Evolutionary conservation across 2,888 invertebrate genomes (phyloP), one percentile per base, ranked within the genome.

Genomic region (Hydriomena furcata): DNA sequence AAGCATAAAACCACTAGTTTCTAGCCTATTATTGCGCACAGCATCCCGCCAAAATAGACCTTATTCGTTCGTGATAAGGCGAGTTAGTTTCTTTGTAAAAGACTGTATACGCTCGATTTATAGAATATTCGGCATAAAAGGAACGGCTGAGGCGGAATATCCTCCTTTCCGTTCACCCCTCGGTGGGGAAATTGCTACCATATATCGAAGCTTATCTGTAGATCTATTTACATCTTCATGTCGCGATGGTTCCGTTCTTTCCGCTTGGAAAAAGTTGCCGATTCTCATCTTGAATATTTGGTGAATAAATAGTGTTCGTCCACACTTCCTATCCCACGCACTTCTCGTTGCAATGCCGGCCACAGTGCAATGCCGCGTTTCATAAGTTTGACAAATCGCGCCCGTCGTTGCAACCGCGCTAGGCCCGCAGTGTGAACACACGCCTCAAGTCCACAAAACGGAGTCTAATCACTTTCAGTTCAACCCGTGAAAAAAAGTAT

Each of bases 131-230:
- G 68, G 65, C 54, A 58, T 63, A 69, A 82, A 79, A 68, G 69
- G 63, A 77, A 76, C 66, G 72, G 67, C 60, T 71, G 63, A 68
- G 58, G 68, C 68, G 71, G 62, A 70, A 68, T 76, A 44, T 50
- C 73, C 72, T 68, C 66, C 68, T 77, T 79, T 76, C 81, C 80
- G 78, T 78, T 83, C 79, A 71, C 79, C 81, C 82, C 79, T 79
- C 68, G 63, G 64, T 59, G 58, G 63, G 84, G 84, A 84, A 85
- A 87, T 87, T 83, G 85, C 79, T 65, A 66, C 82, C 79, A 82
- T 85, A 85, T 81, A 84, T 85, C 68, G 82, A 70, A 69, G 71
- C 79, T 86, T 85, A 86, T 87, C 86, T 82, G 42, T 51, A 71
- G 73, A 84, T 84, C 82, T 82, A 79, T 84, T 82, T 82, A 83